Evolutionary conservation across 2,888 invertebrate species (phyloP), one percentile per base, ranked within the genome.

Genomic region (Agrotis segetum): DNA sequence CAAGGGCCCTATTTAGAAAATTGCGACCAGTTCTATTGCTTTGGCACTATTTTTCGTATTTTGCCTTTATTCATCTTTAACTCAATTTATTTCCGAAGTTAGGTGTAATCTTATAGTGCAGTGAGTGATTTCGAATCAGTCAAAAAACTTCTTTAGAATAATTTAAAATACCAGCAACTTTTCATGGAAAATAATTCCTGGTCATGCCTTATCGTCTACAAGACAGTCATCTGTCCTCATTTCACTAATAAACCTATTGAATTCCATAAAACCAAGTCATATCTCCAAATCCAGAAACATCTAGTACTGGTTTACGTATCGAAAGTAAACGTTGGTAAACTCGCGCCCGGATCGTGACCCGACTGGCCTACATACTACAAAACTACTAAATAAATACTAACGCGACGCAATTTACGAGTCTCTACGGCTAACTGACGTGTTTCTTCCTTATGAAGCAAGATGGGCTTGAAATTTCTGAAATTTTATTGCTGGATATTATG

Each of bases 271-370:
- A 49, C 19, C 14, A 19, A 17, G 0, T 47, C 44, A 17, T 19
- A 46, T 76, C 59, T 56, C 16, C n/a, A 52, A 71, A 73, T 69
- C 75, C 80, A 79, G 81, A 79, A 59, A 17, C 21, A 50, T 44
- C 21, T 46, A 13, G 58, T 14, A n/a, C 14, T n/a, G 34, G 13
- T 34, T 62, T 14, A 63, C 24, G 1, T 75, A 86, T 72, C 49
- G 77, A 86, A 84, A 86, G 86, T 84, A 65, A 84, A 67, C 69
- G 79, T 75, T 79, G 66, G 59, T 34, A 55, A 49, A 67, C 50
- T 70, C 40, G 65, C 24, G 65, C 46, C 64, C 66, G 44, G 59
- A 68, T 79, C 85, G 86, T 86, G 84, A 84, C 86, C 68, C 7
- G 83, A 3, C 62, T 71, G 85, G 52, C 86, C 85, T 82, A 79